Conservation (phyloP, 2,888 invertebrate genomes). For the Drosophila barbarae region DNA sequence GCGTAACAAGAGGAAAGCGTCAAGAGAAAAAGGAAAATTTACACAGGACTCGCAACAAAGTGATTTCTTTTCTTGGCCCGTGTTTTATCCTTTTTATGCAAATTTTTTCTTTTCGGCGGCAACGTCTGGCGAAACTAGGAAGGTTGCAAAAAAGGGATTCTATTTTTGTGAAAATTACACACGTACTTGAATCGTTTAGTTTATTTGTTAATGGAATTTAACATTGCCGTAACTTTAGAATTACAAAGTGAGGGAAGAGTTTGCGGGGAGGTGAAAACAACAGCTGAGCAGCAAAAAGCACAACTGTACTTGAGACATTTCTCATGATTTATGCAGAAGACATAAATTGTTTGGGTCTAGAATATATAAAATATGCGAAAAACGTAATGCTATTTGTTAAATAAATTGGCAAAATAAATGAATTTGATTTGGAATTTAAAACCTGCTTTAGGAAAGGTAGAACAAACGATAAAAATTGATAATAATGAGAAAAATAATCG, state of each 20-base stretch:
- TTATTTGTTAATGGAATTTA: constrained; percentile 49
- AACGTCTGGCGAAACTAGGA: constrained; percentile 6
- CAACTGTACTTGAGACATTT: constrained; percentile 28
- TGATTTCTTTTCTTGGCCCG: constrained; percentile 28
- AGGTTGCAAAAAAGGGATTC: constrained; percentile 2
- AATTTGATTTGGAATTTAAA: background rate
- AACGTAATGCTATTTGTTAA: background rate
- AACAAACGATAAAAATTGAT: too few species aligned
- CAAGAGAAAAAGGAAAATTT: constrained; percentile 47
- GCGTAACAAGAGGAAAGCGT: constrained; percentile 37
- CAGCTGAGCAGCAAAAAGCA: constrained; percentile 33
- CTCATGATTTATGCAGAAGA: constrained; percentile 17
- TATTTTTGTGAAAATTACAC: constrained; percentile 42
- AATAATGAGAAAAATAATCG: too few species aligned
- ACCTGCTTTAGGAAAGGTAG: too few species aligned
- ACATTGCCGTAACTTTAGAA: constrained; percentile 23
- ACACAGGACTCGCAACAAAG: constrained; percentile 31
- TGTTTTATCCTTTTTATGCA: constrained; percentile 44
- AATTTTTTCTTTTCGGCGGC: constrained; percentile 37
- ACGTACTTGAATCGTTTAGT: constrained; percentile 55
- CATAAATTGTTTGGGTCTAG: constrained; percentile 3
- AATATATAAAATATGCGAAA: background rate
- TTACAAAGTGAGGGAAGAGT: background rate
- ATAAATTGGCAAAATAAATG: background rate
- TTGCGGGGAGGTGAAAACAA: constrained; percentile 10